Evolutionary conservation across 2,113 vertebrate genomes (phyloP).

Genomic region (Elephas maximus): DNA sequence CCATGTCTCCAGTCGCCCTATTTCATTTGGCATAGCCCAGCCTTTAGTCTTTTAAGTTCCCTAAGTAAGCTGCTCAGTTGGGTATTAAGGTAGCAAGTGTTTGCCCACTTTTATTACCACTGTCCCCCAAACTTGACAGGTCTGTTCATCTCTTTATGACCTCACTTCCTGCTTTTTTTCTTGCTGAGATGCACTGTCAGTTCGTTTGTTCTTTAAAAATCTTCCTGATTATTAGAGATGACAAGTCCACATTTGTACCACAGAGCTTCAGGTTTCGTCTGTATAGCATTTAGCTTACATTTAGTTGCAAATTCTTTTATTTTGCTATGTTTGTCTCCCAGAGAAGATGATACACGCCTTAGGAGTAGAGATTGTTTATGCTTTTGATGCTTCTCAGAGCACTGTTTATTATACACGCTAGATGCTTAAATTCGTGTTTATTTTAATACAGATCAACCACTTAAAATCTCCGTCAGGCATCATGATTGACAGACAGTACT

Average conservation of each 20-base stretch:
- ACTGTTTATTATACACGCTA: not conserved
- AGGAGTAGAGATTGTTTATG: not conserved
- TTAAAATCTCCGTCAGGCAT: not conserved
- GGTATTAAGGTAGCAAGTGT: not conserved
- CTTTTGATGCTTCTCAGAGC: not conserved
- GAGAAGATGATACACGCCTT: not conserved
- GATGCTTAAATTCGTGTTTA: not conserved
- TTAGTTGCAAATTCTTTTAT: not conserved
- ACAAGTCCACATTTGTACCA: not conserved
- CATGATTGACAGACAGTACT: not conserved
- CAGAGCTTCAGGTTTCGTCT: not conserved
- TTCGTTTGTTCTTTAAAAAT: not conserved
- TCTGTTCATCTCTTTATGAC: no score
- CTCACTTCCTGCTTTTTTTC: not conserved
- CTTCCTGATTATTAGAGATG: not conserved
- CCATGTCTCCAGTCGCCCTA: not conserved
- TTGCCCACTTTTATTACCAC: not conserved
- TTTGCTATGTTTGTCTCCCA: not conserved
- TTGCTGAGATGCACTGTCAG: rapidly evolving
- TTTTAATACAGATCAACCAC: not conserved
- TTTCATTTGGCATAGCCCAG: not conserved
- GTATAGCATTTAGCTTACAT: not conserved
- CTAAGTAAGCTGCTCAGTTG: not conserved
- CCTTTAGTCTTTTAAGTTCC: not conserved
- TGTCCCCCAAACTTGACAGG: not conserved